Evolutionary conservation across 2,113 vertebrate genomes (phyloP).

Genomic region (Rostratula benghalensis): DNA sequence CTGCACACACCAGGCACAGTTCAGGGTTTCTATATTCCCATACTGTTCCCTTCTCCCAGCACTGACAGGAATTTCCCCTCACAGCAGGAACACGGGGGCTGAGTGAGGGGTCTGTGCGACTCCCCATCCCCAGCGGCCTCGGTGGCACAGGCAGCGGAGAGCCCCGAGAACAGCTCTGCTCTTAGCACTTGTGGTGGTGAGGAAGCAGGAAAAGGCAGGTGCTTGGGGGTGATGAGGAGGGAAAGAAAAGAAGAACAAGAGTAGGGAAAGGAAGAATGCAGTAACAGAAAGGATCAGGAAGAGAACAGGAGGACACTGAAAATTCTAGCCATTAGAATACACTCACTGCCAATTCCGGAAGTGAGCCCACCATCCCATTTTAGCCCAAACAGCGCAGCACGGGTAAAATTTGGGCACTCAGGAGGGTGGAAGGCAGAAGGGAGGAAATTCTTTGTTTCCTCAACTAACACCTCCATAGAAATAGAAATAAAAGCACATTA

Average conservation of each 20-base stretch:
- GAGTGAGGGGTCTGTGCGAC: background rate
- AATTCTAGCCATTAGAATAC: background rate
- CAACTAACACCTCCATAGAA: background rate
- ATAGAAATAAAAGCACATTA: background rate
- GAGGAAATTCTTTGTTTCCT: background rate
- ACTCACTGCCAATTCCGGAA: background rate
- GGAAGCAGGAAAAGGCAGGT: background rate
- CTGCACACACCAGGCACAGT: background rate
- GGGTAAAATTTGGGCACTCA: background rate
- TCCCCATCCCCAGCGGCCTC: background rate
- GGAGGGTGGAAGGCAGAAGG: background rate
- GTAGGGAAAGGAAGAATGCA: background rate
- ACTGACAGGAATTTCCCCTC: rapidly evolving
- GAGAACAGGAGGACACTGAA: background rate
- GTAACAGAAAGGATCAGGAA: background rate
- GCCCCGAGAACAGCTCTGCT: background rate
- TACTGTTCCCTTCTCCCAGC: background rate
- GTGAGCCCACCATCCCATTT: background rate
- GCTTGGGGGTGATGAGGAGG: rapidly evolving
- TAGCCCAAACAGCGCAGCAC: background rate
- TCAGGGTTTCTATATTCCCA: background rate
- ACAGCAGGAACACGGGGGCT: background rate
- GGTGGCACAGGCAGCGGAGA: background rate
- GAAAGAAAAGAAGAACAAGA: background rate
- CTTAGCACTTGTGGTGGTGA: background rate